phyloP scores from a whole-genome alignment of 2,888 invertebrate genomes.

The Polymixis lichenea region DNA sequence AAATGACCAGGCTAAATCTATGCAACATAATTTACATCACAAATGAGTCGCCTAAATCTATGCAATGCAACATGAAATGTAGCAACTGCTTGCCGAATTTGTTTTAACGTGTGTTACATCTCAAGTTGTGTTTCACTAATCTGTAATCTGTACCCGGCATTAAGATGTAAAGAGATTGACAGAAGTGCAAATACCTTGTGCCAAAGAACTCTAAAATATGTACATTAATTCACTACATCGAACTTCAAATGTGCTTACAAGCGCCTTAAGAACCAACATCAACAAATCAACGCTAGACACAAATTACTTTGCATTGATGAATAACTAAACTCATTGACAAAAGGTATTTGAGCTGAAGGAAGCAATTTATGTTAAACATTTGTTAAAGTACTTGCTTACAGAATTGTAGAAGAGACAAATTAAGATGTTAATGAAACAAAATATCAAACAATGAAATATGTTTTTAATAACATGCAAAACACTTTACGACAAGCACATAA shows the following conservation, averaged over 20 bases:
- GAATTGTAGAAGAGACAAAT: neutral
- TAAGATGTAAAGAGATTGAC: slow-evolving; percentile 7
- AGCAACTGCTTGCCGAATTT: neutral
- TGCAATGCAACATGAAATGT: neutral
- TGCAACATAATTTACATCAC: neutral
- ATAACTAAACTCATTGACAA: slow-evolving; percentile 23
- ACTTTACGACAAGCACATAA: slow-evolving; percentile 45
- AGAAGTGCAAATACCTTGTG: neutral
- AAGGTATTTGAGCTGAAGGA: slow-evolving; percentile 1
- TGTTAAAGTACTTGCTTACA: neutral
- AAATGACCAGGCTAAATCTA: too few relatives aligned
- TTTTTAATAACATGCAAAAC: slow-evolving; percentile 54
- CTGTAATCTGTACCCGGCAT: too few relatives aligned
- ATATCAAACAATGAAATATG: slow-evolving; percentile 23
- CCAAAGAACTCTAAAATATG: slow-evolving; percentile 4
- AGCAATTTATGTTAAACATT: slow-evolving; percentile 17
- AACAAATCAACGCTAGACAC: slow-evolving; percentile 14
- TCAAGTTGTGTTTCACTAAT: neutral
- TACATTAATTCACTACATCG: neutral
- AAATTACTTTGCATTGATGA: slow-evolving; percentile 35
- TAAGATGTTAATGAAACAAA: neutral
- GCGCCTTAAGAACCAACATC: slow-evolving; percentile 13
- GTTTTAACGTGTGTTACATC: neutral
- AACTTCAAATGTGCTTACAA: slow-evolving; percentile 14
- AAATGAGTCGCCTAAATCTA: neutral